These are phyloP conservation scores for Muntiacus muntjak DNA, from an alignment of 2,113 vertebrate genomes.

Conservation along the genomic window DNA sequence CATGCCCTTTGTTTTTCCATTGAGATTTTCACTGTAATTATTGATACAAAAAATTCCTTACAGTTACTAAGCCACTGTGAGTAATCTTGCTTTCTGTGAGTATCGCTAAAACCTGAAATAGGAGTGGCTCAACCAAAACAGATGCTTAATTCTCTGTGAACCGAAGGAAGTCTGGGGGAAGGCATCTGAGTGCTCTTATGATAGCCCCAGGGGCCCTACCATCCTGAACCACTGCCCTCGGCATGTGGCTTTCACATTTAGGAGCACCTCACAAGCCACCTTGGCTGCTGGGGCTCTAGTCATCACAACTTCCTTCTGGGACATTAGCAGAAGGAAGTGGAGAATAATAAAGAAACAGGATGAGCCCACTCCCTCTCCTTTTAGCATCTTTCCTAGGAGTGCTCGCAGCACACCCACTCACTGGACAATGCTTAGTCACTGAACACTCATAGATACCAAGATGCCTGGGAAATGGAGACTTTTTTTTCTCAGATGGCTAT, in stretches of 20 bases:
- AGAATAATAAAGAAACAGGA: neutral
- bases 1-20: neutral
- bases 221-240: no score
- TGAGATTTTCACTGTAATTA: neutral
- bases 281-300: neutral
- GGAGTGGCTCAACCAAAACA: neutral
- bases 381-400: neutral
- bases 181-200: accelerated
- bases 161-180: neutral
- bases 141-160: neutral
- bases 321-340: neutral
- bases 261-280: neutral
- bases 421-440: neutral
- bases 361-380: neutral
- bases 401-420: neutral
- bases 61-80: neutral
- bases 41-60: neutral
- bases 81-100: neutral
- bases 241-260: neutral
- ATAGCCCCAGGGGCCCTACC: neutral
- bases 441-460: neutral
- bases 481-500: neutral
- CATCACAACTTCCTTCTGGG: neutral
- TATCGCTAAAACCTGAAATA: neutral
- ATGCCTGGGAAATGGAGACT: neutral